Percentiles rank a stretch among this genome's conserved stretches.
These are phyloP conservation scores for Neomorphus geoffroyi DNA, from an alignment of 2,797 vertebrate genomes.

Conservation along the genomic window DNA sequence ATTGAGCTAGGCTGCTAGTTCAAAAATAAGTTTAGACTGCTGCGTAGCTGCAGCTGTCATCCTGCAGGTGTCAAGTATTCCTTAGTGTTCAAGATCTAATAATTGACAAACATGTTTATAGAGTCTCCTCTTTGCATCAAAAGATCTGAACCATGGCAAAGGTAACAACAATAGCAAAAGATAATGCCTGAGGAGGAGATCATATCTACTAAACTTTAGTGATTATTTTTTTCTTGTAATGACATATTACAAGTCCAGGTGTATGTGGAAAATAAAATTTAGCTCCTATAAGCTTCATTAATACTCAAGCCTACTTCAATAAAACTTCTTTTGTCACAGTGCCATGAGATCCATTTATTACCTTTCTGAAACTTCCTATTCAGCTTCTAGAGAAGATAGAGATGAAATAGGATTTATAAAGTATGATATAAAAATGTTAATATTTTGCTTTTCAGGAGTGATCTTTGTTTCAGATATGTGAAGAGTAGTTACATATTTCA, in stretches of 20 bases:
- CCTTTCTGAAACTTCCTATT: background rate
- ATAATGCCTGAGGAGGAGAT: background rate
- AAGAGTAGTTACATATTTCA: constrained; percentile 4
- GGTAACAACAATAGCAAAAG: background rate
- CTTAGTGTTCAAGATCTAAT: background rate
- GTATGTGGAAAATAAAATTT: background rate
- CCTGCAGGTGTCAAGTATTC: background rate
- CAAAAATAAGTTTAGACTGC: background rate
- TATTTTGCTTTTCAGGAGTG: background rate
- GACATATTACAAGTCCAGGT: background rate
- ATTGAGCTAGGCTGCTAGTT: background rate
- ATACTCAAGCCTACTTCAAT: background rate
- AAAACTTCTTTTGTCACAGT: background rate
- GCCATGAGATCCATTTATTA: background rate
- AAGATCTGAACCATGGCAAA: background rate
- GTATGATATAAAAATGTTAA: background rate
- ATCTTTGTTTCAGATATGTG: background rate
- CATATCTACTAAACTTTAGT: background rate
- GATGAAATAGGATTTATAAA: background rate
- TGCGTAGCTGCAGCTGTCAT: background rate
- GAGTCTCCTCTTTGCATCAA: background rate
- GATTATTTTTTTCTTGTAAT: background rate
- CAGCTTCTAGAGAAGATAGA: background rate
- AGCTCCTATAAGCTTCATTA: background rate
- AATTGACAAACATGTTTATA: background rate